These are phyloP conservation scores for Platalea minor DNA, from an alignment of 2,797 vertebrate genomes.

Conservation along the genomic window DNA sequence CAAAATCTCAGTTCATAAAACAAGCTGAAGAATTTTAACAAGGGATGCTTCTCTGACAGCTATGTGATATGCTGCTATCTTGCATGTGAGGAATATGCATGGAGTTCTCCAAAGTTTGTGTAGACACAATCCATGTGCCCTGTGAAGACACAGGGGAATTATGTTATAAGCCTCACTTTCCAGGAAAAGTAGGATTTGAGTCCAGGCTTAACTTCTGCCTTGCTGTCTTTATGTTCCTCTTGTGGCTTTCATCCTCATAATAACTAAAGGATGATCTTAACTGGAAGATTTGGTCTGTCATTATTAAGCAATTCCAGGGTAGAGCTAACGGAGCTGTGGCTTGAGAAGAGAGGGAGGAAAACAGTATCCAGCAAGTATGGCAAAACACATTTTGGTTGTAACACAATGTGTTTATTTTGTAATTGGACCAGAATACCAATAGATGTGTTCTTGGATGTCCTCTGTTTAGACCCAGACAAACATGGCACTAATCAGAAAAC, in stretches of 20 bases:
- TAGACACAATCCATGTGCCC: not conserved
- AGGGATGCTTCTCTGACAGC: constrained; percentile 21
- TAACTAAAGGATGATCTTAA: not conserved
- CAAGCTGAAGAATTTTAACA: constrained; percentile 41
- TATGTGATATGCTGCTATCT: constrained; percentile 43
- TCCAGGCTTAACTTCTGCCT: not conserved
- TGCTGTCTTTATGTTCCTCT: not conserved
- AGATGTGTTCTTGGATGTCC: not conserved
- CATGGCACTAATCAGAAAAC: not conserved
- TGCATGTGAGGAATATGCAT: not conserved
- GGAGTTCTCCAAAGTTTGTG: not conserved
- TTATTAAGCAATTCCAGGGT: not conserved
- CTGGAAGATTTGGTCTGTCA: not conserved
- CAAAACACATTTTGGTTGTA: not conserved
- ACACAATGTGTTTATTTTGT: not conserved
- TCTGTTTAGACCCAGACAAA: not conserved
- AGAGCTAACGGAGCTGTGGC: not conserved
- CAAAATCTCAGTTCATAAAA: constrained; percentile 30
- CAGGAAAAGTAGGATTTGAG: not conserved
- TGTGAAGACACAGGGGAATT: not conserved
- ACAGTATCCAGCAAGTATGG: not conserved
- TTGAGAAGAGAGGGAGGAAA: not conserved
- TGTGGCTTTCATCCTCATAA: not conserved
- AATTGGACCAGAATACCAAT: not conserved
- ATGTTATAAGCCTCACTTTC: not conserved